Evolutionary conservation across 2,113 vertebrate genomes (phyloP), one percentile per base, ranked within the genome.

Genomic region (Hylia prasina): DNA sequence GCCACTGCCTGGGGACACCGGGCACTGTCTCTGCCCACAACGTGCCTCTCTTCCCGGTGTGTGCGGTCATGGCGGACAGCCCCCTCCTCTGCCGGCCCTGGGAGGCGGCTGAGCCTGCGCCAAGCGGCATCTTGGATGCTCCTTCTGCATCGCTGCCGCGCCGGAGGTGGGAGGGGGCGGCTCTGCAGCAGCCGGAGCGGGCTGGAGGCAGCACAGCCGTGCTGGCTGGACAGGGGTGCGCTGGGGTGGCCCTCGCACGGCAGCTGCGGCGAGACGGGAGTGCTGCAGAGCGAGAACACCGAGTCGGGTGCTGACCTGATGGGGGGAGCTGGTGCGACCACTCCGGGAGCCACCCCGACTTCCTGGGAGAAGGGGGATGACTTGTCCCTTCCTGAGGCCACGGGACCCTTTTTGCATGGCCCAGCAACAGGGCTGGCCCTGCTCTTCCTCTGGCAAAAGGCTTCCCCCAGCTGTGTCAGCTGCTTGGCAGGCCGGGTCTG

Each of bases 31-130:
- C 7, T 13, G 64, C 68, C 53, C 33, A 7, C 30, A 24, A 1
- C 13, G 3, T 10, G 35, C 35, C 47, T n/a, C 23, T 21, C 0
- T 23, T 17, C 25, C 15, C 6, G 44, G 2, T 1, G 3, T 11
- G 23, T 27, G 3, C 6, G 7, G 64, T 25, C 3, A 5, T 63
- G 72, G 72, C 77, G 13, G 4, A 24, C 13, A 3, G 61, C 71
- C 37, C 65, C 35, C 37, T 87, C 83, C 77, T 21, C 53, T 57
- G 44, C 84, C 11, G 4, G 82, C 61, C 61, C 73, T 42, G 60
- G 21, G 65, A 78, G 73, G 65, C 61, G 42, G 90, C 90, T 42
- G 95, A 94, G 81, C 70, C 65, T 91, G 84, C 6, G 56, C 89
- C 68, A 40, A 56, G 81, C 40, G 15, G 68, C 50, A 17, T 83